A percentile compares a stretch with the other conserved stretches of the same genome.
phyloP scores from a whole-genome alignment of 1,140 invertebrate species.

The Helicoverpa zea region DNA sequence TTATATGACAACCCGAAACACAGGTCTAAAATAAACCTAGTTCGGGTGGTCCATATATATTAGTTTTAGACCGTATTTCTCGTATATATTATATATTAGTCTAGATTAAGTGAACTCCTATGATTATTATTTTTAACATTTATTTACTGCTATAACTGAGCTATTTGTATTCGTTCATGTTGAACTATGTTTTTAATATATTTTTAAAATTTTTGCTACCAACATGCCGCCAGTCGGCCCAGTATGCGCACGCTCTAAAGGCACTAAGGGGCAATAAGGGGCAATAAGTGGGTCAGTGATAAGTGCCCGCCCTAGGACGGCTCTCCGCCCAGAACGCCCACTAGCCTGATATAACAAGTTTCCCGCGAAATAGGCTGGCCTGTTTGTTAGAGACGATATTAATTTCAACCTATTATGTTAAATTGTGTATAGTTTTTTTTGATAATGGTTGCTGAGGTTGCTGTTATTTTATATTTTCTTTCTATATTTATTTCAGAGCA shows the following conservation, averaged over 20 bases:
- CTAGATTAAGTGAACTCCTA: too few relatives aligned
- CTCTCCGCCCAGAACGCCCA: slow-evolving; percentile 51
- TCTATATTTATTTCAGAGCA: not conserved
- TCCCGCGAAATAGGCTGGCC: slow-evolving; percentile 42
- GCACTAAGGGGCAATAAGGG: slow-evolving; percentile 27
- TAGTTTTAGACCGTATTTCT: too few relatives aligned
- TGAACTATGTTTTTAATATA: too few relatives aligned
- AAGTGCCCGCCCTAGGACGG: slow-evolving; percentile 20
- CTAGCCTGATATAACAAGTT: slow-evolving; percentile 44
- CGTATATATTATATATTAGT: too few relatives aligned
- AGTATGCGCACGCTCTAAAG: not conserved
- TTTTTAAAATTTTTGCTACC: too few relatives aligned
- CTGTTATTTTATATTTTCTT: not conserved
- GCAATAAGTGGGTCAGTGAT: slow-evolving; percentile 49
- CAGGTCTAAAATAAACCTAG: too few relatives aligned
- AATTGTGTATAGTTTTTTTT: not conserved
- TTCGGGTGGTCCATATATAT: too few relatives aligned
- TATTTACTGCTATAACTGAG: too few relatives aligned
- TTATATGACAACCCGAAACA: too few relatives aligned
- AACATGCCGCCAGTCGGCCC: too few relatives aligned
- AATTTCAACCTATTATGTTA: slow-evolving; percentile 36
- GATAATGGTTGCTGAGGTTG: not conserved
- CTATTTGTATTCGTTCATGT: too few relatives aligned
- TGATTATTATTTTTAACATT: too few relatives aligned
- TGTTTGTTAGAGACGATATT: slow-evolving; percentile 41